Conservation (phyloP, 2,797 vertebrate species). For the Paratrypauchen microcephalus region DNA sequence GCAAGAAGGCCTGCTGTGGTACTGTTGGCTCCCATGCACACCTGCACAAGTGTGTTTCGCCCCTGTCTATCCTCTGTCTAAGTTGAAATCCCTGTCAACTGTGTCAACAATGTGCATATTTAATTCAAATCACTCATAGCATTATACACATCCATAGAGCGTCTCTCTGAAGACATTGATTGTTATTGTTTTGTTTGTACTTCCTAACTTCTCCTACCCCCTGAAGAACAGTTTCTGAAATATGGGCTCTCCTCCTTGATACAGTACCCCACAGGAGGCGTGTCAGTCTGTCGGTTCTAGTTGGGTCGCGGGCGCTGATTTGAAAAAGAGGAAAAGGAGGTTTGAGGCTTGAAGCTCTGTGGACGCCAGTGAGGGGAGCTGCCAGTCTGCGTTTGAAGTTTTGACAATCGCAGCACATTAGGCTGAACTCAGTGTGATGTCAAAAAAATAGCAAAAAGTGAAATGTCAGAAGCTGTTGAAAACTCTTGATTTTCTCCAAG, state of each 20-base stretch:
- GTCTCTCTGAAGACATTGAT: slow-evolving; percentile 45
- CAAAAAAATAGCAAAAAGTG: slow-evolving; percentile 44
- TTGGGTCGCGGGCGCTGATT: slow-evolving; percentile 67
- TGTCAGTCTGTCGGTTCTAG: slow-evolving; percentile 70
- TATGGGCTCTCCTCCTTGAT: slow-evolving; percentile 52
- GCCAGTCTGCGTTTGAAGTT: slow-evolving; percentile 76
- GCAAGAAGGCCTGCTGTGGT: slow-evolving; percentile 54
- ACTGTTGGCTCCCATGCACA: slow-evolving; percentile 63
- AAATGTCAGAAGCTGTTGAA: slow-evolving; percentile 52
- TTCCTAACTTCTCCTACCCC: slow-evolving; percentile 38
- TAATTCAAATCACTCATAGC: slow-evolving; percentile 18
- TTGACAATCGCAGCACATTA: slow-evolving; percentile 74
- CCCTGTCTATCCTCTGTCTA: slow-evolving; percentile 38
- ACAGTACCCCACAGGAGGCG: slow-evolving; percentile 62
- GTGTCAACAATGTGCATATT: slow-evolving; percentile 7
- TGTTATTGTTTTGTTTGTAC: slow-evolving; percentile 52
- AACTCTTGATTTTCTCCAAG: slow-evolving; percentile 43
- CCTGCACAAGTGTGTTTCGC: slow-evolving; percentile 55
- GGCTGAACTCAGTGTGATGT: slow-evolving; percentile 69
- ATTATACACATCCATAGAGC: background rate
- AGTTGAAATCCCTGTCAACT: slow-evolving; percentile 33
- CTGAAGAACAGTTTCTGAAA: slow-evolving; percentile 47
- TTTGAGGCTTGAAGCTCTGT: slow-evolving; percentile 62
- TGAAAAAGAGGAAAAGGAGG: slow-evolving; percentile 55
- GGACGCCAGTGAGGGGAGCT: slow-evolving; percentile 57